Conservation (phyloP, 2,888 invertebrate genomes). For the Saturnia japonica region DNA sequence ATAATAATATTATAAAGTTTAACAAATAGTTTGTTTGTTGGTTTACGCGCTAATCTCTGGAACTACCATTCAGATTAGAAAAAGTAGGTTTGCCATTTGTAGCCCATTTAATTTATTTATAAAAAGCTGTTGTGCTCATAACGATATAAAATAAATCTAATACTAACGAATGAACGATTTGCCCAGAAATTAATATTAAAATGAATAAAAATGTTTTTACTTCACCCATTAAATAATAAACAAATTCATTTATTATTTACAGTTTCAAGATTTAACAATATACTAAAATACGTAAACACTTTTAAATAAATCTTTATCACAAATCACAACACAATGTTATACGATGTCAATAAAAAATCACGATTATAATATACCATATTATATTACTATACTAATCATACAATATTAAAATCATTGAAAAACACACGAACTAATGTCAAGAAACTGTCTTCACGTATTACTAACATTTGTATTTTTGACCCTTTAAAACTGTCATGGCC, state of each 20-base stretch:
- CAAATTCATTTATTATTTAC: neutral
- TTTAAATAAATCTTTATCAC: neutral
- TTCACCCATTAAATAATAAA: no score
- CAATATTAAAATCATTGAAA: neutral
- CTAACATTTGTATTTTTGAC: slow-evolving; percentile 41
- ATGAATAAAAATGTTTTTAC: no score
- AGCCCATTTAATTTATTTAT: no score
- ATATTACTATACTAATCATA: neutral
- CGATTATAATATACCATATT: neutral
- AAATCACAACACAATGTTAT: slow-evolving; percentile 3
- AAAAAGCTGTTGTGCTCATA: no score
- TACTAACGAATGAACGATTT: no score
- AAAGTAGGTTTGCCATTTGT: no score
- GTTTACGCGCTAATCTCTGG: no score
- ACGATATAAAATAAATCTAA: no score
- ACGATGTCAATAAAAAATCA: neutral
- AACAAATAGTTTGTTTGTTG: no score
- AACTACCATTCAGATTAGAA: no score
- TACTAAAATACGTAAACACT: neutral
- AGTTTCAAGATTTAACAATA: neutral
- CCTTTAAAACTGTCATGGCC: slow-evolving; percentile 35
- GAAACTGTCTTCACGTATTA: slow-evolving; percentile 35
- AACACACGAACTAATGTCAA: slow-evolving; percentile 16
- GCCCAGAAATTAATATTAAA: neutral
- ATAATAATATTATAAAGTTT: no score